phyloP scores from a whole-genome alignment of 2,797 vertebrate genomes.

The Falco peregrinus region DNA sequence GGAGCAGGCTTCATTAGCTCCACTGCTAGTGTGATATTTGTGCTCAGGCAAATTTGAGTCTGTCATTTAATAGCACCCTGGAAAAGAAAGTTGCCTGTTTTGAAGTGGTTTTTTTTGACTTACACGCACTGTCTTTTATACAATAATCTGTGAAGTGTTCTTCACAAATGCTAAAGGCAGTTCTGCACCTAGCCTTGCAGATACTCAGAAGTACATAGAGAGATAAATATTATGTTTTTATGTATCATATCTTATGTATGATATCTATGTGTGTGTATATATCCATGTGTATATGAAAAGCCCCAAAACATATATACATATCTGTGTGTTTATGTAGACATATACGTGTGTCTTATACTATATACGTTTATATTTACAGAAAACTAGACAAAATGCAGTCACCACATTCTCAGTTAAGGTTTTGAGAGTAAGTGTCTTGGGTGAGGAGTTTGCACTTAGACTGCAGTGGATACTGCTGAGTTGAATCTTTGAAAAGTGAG shows the following conservation, averaged over 20 bases:
- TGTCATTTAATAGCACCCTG: background rate
- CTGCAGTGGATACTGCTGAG: background rate
- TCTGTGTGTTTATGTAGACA: background rate
- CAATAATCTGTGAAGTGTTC: background rate
- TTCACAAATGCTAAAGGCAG: background rate
- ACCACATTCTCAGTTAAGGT: background rate
- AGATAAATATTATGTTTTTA: background rate
- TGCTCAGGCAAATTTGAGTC: background rate
- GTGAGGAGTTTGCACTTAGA: background rate
- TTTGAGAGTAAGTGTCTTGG: background rate
- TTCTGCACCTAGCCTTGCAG: background rate
- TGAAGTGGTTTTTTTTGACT: background rate
- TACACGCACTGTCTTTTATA: background rate
- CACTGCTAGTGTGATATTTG: background rate
- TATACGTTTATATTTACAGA: background rate
- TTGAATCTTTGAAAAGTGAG: background rate
- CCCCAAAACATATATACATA: background rate
- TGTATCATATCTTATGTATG: background rate
- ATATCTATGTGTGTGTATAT: background rate
- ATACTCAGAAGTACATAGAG: background rate
- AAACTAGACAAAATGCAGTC: background rate
- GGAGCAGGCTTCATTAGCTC: background rate
- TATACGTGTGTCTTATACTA: background rate
- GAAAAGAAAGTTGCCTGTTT: conserved; percentile 25
- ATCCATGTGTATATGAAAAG: background rate